Evolutionary conservation across 2,888 invertebrate species (phyloP).

Genomic region (Drosophila pseudotakahashii): DNA sequence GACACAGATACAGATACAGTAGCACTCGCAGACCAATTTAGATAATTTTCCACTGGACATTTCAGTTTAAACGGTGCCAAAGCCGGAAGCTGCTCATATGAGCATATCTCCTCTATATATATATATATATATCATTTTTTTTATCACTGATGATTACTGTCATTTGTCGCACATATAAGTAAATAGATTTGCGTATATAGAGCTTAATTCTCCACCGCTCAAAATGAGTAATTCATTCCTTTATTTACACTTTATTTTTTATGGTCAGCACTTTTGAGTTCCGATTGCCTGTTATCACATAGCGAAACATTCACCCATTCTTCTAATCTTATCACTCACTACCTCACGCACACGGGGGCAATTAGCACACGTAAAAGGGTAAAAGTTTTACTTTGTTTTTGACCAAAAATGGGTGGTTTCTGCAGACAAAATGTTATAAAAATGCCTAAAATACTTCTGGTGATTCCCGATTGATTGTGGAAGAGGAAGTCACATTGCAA

Average conservation of each 20-base stretch:
- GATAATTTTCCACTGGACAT: slow-evolving; percentile 60
- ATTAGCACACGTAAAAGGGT: not conserved
- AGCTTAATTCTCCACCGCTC: slow-evolving; percentile 4
- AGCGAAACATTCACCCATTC: slow-evolving; percentile 11
- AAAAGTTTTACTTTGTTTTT: slow-evolving; percentile 5
- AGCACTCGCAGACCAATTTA: slow-evolving; percentile 59
- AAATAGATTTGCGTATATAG: not conserved
- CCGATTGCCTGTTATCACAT: slow-evolving; percentile 29
- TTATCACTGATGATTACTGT: slow-evolving; percentile 25
- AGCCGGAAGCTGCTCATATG: slow-evolving; percentile 74
- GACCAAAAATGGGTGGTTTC: not conserved
- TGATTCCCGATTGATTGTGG: slow-evolving; percentile 1
- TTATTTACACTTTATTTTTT: slow-evolving; percentile 13
- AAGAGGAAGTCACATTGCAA: slow-evolving; percentile 8
- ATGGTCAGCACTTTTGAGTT: slow-evolving; percentile 6
- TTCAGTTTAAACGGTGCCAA: slow-evolving; percentile 39
- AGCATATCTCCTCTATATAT: slow-evolving; percentile 65
- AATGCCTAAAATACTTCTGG: not conserved
- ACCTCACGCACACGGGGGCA: not conserved
- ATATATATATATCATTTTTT: slow-evolving; percentile 11
- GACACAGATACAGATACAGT: slow-evolving; percentile 14
- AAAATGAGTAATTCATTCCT: slow-evolving; percentile 21
- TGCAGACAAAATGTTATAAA: not conserved
- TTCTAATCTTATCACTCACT: slow-evolving; percentile 37
- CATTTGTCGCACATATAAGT: slow-evolving; percentile 11